A percentile compares a stretch with the other conserved stretches of the same genome.
Conservation (phyloP, 2,113 vertebrate species). For the Phoxinus phoxinus region DNA sequence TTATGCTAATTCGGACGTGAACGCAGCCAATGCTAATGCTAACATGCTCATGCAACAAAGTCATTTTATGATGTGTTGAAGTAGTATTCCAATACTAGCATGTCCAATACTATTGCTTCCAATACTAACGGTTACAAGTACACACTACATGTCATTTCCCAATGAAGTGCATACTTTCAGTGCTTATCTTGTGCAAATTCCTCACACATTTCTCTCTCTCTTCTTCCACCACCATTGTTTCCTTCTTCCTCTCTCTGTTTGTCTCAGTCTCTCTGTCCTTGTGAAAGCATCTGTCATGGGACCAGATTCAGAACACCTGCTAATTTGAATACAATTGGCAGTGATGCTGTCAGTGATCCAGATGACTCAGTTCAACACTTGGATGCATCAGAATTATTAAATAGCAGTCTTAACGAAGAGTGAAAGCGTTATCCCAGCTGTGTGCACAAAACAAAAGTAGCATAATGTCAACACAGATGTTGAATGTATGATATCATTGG, state of each 20-base stretch:
- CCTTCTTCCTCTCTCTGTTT: background rate
- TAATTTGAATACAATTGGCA: constrained; percentile 65
- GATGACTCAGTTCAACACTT: constrained; percentile 58
- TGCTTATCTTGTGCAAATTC: background rate
- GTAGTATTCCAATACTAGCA: background rate
- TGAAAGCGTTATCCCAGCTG: background rate
- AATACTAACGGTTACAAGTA: background rate
- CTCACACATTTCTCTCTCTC: background rate
- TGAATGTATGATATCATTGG: background rate
- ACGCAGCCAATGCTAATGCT: constrained; percentile 4
- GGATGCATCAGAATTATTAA: constrained; percentile 29
- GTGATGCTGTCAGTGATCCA: constrained; percentile 53
- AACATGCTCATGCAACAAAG: background rate
- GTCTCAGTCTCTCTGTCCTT: background rate
- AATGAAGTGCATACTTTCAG: background rate
- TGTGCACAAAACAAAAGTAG: background rate
- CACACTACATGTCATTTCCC: background rate
- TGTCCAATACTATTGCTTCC: background rate
- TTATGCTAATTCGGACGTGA: background rate
- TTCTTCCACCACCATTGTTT: background rate
- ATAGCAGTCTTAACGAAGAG: constrained; percentile 14
- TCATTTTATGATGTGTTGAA: background rate
- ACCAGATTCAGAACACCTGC: constrained; percentile 60
- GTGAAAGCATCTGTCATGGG: constrained; percentile 34
- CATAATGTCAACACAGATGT: constrained; percentile 19